Base-by-base conservation (phyloP, 2,888 invertebrate species). In the Parnassius orleans region DNA sequence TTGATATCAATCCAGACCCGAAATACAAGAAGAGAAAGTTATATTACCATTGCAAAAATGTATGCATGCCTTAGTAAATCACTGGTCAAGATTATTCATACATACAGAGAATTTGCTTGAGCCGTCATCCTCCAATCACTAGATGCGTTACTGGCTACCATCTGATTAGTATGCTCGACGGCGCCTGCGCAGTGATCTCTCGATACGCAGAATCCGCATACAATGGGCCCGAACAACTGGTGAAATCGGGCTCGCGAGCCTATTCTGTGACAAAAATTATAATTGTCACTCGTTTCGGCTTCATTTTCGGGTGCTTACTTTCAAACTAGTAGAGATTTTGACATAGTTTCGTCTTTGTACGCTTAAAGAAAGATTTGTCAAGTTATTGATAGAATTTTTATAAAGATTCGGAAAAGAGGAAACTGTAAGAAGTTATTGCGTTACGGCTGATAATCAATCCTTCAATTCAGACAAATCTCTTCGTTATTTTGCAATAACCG, bases 151-250 rank as follows among this genome's bases (percentile, higher is more conserved):
- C 60, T 57, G 48, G 14, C 48, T 48, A 63, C 61, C 64, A 66
- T 67, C 69, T 55, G 62, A 77, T 87, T 81, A 79, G 71, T 79
- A 87, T 86, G 74, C 87, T 46, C 50, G 44, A 15, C 60, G 68
- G 68, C 63, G 64, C 60, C 59, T 55, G 56, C 62, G 64, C 70
- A 57, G 66, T 83, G 86, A 88, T 87, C 88, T 87, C 77, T 79
- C 75, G 84, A 85, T 88, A 87, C 88, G 77, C 87, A 88, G 88
- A 88, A 88, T 87, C 88, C 84, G 80, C 76, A 81, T 79, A 86
- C 87, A 87, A 87, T 87, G 78, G 84, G 62, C 70, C 69, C 63
- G 66, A 51, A 64, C 67, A 61, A 14, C 48, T 48, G 75, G 81
- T 76, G 78, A 79, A 81, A 83, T 80, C 82, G 76, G 73, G 70